Conservation (phyloP, 2,888 invertebrate genomes). For the Julus scandinavius region DNA sequence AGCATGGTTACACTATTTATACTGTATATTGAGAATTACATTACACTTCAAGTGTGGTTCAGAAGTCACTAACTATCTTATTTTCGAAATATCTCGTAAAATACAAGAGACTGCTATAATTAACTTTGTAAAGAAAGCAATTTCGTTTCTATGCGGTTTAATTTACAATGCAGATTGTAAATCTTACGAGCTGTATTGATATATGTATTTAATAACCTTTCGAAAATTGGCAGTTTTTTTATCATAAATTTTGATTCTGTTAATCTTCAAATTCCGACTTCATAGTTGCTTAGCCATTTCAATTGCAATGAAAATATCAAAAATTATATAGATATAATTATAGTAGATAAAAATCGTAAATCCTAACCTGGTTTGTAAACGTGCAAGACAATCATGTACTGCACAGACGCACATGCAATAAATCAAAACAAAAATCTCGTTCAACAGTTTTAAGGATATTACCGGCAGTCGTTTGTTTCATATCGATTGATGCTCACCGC, state of each 20-base stretch:
- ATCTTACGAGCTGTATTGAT: not conserved
- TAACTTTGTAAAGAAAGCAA: no score
- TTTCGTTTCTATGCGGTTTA: no score
- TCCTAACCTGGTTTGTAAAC: not conserved
- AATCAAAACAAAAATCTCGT: slow-evolving; percentile 21
- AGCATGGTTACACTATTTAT: no score
- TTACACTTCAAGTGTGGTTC: no score
- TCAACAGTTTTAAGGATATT: slow-evolving; percentile 27
- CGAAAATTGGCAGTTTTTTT: not conserved
- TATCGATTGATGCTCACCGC: slow-evolving; percentile 5
- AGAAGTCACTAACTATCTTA: no score
- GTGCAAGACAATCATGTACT: slow-evolving; percentile 1
- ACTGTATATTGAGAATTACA: no score
- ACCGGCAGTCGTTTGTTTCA: slow-evolving; percentile 2
- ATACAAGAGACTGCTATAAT: no score
- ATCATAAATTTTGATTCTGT: not conserved
- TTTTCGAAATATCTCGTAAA: no score
- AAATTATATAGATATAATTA: not conserved
- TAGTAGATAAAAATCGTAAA: not conserved
- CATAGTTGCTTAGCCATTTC: not conserved
- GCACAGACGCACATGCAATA: not conserved
- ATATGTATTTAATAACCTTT: not conserved
- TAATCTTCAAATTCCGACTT: not conserved
- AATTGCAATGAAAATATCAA: not conserved
- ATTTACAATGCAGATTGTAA: no score